Evolutionary conservation across 1,140 invertebrate species (phyloP), one percentile per base, ranked within the genome.

Genomic region (Pissodes strobi): DNA sequence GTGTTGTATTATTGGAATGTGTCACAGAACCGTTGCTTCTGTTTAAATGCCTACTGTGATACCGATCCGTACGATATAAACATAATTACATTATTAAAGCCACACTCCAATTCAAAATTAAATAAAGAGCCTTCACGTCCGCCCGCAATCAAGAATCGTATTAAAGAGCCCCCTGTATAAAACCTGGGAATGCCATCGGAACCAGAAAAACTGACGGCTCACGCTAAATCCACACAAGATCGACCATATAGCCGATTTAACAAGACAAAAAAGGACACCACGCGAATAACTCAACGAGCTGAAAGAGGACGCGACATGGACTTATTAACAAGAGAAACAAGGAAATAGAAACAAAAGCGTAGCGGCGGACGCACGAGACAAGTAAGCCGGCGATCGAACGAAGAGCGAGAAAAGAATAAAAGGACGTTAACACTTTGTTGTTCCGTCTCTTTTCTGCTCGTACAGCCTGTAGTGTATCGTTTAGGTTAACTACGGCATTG

Each of bases 261-360:
- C 56, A 34, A 30, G 56, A 48, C 56, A 46, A 46, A 46, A 43
- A 58, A 45, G 56, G 25, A 27, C 56, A 41, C 46, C 39, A 46
- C 43, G 56, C 17, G 39, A 58, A 34, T 45, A 53, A 53, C 43
- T 43, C 39, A 18, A 22, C 39, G 25, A 10, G 43, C 17, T 30
- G 17, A 37, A 58, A 25, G 23, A 43, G 43, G 56, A 58, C 25
- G 56, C n/a, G 10, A 27, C 27, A 30, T 22, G 12, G 56, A 17
- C 21, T 27, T 58, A 46, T 45, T 58, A 58, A 58, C 25, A 58
- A 58, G 56, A 58, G 25, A 58, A 58, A 58, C 56, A 58, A 46
- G 56, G 56, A 58, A 58, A 38, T 58, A 43, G 56, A 58, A 58
- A 58, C 56, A 58, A 58, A 58, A 58, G 55, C 55, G 41, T 21